These are phyloP conservation scores for Orthosia cruda DNA, from an alignment of 2,888 invertebrate species.

Conservation along the genomic window DNA sequence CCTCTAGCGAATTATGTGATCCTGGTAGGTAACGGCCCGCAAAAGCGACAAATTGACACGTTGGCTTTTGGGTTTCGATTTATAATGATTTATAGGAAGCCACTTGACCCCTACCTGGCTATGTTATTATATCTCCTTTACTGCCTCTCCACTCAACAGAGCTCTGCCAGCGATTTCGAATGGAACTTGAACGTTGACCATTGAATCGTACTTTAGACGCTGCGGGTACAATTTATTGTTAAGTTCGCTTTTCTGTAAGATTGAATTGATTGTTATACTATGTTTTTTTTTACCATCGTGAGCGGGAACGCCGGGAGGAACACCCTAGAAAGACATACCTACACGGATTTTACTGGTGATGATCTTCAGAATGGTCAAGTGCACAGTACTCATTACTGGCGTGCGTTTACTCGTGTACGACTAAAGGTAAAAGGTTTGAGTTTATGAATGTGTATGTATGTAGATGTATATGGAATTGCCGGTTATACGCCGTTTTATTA, in stretches of 20 bases:
- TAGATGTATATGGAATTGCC: no score
- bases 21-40: constrained; percentile 40
- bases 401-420: no score
- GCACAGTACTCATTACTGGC: no score
- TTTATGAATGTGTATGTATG: no score
- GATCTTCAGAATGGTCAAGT: no score
- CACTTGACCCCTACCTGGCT: constrained; percentile 35
- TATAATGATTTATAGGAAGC: constrained; percentile 50
- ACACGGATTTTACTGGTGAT: no score
- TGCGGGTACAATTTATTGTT: constrained; percentile 20
- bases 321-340: no score
- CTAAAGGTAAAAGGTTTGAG: no score
- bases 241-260: constrained; percentile 10
- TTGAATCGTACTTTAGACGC: constrained; percentile 28
- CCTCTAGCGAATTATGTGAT: constrained; percentile 16
- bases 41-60: constrained; percentile 32
- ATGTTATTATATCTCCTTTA: constrained; percentile 58
- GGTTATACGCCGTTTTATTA: no score
- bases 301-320: no score
- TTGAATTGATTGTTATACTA: background rate
- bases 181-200: constrained; percentile 33
- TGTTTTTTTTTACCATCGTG: no score
- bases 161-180: constrained; percentile 47
- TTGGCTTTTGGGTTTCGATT: constrained; percentile 36
- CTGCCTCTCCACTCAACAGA: constrained; percentile 46